Conservation (phyloP, 2,888 invertebrate species). For the Zelleria hepariella region DNA sequence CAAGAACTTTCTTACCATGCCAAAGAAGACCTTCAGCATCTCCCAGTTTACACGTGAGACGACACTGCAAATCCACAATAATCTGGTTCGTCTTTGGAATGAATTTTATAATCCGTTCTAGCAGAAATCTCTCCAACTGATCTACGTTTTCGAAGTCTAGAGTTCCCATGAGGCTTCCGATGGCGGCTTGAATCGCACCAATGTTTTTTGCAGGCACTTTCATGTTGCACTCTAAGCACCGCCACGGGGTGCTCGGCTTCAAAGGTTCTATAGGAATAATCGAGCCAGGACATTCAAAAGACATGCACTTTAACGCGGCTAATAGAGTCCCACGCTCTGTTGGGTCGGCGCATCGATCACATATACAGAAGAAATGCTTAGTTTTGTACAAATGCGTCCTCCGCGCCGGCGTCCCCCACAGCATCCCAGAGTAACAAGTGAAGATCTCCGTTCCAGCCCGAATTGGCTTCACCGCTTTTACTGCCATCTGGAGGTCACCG, state of each 20-base stretch:
- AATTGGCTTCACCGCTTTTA: constrained; percentile 73
- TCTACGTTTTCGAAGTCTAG: constrained; percentile 60
- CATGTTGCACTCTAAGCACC: constrained; percentile 68
- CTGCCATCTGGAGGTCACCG: constrained; percentile 67
- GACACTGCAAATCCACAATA: constrained; percentile 74
- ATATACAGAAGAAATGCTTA: constrained; percentile 78
- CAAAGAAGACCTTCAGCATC: constrained; percentile 67
- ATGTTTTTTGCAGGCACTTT: constrained; percentile 65
- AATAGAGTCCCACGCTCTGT: constrained; percentile 75
- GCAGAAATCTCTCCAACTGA: constrained; percentile 70
- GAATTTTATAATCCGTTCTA: constrained; percentile 62
- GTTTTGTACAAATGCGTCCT: constrained; percentile 74
- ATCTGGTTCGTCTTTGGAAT: constrained; percentile 75
- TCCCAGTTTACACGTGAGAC: constrained; percentile 74
- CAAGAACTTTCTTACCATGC: constrained; percentile 75
- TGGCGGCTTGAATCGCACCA: constrained; percentile 55
- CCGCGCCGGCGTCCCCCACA: constrained; percentile 79
- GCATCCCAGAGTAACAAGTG: constrained; percentile 75
- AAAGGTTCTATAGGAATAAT: constrained; percentile 73
- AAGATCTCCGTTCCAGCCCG: constrained; percentile 74
- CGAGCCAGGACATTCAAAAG: constrained; percentile 62
- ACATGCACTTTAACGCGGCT: constrained; percentile 72
- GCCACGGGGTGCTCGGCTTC: constrained; percentile 68
- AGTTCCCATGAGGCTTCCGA: constrained; percentile 69
- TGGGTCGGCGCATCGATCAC: constrained; percentile 76